Conservation (phyloP, 2,888 invertebrate genomes). For the Cyrtodaria siliqua region DNA sequence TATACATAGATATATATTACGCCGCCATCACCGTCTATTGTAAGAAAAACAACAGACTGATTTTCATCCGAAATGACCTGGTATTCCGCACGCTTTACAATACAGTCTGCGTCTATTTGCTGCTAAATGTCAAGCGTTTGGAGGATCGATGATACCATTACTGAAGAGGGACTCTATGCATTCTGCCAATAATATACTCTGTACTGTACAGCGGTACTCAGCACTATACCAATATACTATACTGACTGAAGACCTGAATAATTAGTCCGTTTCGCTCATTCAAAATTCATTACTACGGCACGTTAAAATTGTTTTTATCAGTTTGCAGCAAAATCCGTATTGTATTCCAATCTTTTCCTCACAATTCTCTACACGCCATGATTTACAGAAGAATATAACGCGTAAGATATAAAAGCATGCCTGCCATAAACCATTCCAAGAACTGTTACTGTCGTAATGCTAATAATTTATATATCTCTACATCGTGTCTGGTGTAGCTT, state of each 20-base stretch:
- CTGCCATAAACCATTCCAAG: background rate
- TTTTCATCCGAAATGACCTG: constrained; percentile 16
- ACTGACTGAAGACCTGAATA: constrained; percentile 66
- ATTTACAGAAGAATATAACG: constrained; percentile 1
- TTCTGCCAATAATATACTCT: too few relatives aligned
- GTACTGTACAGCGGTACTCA: too few relatives aligned
- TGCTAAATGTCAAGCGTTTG: constrained; percentile 45
- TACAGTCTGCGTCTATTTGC: constrained; percentile 22
- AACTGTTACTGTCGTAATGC: background rate
- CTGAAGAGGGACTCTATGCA: constrained; percentile 31
- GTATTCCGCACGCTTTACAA: constrained; percentile 47
- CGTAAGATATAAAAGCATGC: background rate
- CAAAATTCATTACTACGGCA: constrained; percentile 68
- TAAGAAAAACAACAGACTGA: constrained; percentile 15
- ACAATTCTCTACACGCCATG: background rate
- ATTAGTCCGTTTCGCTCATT: constrained; percentile 72
- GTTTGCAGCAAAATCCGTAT: constrained; percentile 22
- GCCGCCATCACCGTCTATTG: constrained; percentile 8
- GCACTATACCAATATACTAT: constrained; percentile 19
- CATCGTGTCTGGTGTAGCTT: too few relatives aligned
- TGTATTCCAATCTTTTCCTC: background rate
- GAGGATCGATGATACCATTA: constrained; percentile 38
- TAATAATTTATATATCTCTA: too few relatives aligned
- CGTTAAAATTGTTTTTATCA: constrained; percentile 63
- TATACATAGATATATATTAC: too few relatives aligned